These are phyloP conservation scores for Antennarius striatus DNA, from an alignment of 2,113 vertebrate genomes.

Conservation along the genomic window DNA sequence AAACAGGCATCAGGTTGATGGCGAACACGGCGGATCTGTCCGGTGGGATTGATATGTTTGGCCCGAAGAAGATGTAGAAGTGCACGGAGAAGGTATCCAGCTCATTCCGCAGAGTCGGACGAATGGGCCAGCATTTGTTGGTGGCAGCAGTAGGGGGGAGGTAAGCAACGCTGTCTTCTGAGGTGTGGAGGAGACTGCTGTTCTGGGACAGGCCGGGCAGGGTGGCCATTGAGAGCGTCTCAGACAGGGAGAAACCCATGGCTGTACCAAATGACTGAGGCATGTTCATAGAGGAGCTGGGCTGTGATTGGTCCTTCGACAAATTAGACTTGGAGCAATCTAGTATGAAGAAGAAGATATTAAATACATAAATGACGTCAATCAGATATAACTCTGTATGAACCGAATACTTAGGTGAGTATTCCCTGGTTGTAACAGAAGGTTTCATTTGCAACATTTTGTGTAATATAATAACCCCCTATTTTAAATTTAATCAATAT, in stretches of 20 bases:
- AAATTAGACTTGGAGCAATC: constrained; percentile 88
- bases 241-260: constrained; percentile 81
- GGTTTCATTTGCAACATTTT: constrained; percentile 7
- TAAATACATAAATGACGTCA: constrained; percentile 25
- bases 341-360: constrained; percentile 58
- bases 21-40: constrained; percentile 90
- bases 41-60: constrained; percentile 90
- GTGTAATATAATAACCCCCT: constrained; percentile 1
- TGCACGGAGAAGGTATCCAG: constrained; percentile 98
- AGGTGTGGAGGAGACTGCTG: constrained; percentile 41
- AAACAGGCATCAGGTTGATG: constrained; percentile 91
- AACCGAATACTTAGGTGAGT: background rate
- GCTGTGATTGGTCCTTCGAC: constrained; percentile 76
- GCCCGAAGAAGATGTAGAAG: constrained; percentile 98
- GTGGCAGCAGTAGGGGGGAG: constrained; percentile 61
- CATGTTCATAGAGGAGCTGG: constrained; percentile 92
- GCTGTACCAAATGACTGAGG: constrained; percentile 91
- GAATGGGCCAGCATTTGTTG: constrained; percentile 90
- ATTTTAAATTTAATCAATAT: background rate
- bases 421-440: background rate
- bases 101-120: constrained; percentile 94
- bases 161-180: constrained; percentile 74
- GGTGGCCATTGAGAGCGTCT: constrained; percentile 73
- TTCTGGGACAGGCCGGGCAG: constrained; percentile 72
- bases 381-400: constrained; percentile 1